Evolutionary conservation across 2,888 invertebrate genomes (phyloP), one percentile per base, ranked within the genome.

Genomic region (Aphidius colemani): DNA sequence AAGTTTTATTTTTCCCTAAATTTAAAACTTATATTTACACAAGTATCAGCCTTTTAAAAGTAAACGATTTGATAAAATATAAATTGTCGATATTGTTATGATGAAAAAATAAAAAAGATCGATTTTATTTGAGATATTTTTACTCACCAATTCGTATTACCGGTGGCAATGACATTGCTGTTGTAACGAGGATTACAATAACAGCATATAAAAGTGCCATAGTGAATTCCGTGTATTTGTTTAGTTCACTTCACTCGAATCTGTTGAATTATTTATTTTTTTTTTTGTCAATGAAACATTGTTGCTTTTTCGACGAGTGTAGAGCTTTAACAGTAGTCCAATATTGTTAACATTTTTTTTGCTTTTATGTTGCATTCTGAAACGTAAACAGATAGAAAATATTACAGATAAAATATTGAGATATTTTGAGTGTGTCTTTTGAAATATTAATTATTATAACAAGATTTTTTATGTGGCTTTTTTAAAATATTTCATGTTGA

Each of bases 91-190:
- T 18, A 18, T 2, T 18, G 30, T 30, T 30, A 30, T 30, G 3
- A 30, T 30, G 5, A 0, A 30, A 30, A 30, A 30, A 30, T 30
- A 30, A 30, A 30, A 30, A 30, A 30, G 13, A 30, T 1, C 5
- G 3, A 30, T 30, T 30, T 30, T 30, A 30, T 30, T 30, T 30
- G 30, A 30, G 5, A 30, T 30, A 30, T 30, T 30, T 30, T 30
- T 60, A 77, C 82, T 80, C 69, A 82, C 82, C 82, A 71, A 82
- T 81, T 75, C 80, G 77, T 72, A 82, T 81, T 71, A 82, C 82
- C 67, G 82, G 82, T 60, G 82, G 82, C 70, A 82, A 75, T 69
- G 82, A 81, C 79, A 80, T 78, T 71, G 78, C 80, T 73, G 80
- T 78, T 74, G 80, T 78, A 70, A 81, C 76, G 74, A 82, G 75